These are phyloP conservation scores for Conops quadrifasciatus DNA, from an alignment of 2,888 invertebrate species.

Conservation along the genomic window DNA sequence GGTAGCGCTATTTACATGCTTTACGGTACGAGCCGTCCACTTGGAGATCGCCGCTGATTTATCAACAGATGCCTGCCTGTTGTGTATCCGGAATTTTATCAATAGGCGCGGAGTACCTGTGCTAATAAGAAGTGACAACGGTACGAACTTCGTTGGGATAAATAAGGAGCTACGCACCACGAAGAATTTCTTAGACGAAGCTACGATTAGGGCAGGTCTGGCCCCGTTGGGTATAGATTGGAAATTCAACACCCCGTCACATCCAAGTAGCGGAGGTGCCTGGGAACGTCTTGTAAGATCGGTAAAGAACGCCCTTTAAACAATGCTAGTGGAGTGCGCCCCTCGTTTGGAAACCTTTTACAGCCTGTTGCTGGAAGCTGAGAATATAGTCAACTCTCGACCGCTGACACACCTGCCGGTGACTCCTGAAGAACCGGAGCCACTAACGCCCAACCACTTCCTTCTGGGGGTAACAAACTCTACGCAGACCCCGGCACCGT, in stretches of 20 bases:
- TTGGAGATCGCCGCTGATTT: conserved; percentile 30
- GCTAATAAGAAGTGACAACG: conserved; percentile 37
- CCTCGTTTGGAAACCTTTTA: conserved; percentile 27
- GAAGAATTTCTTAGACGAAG: conserved; percentile 20
- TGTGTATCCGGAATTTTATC: conserved; percentile 28
- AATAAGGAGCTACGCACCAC: conserved; percentile 11
- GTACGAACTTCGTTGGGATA: conserved; percentile 27
- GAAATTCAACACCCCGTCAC: conserved; percentile 37
- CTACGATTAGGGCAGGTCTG: not conserved
- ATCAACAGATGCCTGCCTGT: conserved; percentile 21
- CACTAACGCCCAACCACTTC: conserved; percentile 38
- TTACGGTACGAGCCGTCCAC: conserved; percentile 34
- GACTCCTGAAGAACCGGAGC: conserved; percentile 33
- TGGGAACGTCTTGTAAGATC: conserved; percentile 41
- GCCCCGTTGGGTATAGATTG: conserved; percentile 26
- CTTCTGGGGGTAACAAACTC: conserved; percentile 31
- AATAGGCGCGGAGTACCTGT: conserved; percentile 37
- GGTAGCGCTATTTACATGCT: conserved; percentile 38
- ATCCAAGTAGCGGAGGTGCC: conserved; percentile 43
- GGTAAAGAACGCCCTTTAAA: conserved; percentile 20
- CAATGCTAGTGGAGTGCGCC: conserved; percentile 30
- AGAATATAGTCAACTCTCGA: conserved; percentile 39
- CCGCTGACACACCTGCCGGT: conserved; percentile 39
- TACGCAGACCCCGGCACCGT: conserved; percentile 32
- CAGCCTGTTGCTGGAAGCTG: conserved; percentile 35